Percentiles rank a stretch among this genome's conserved stretches.
These are phyloP conservation scores for Trematocara nigrifrons DNA, from an alignment of 2,113 vertebrate species.

Conservation along the genomic window DNA sequence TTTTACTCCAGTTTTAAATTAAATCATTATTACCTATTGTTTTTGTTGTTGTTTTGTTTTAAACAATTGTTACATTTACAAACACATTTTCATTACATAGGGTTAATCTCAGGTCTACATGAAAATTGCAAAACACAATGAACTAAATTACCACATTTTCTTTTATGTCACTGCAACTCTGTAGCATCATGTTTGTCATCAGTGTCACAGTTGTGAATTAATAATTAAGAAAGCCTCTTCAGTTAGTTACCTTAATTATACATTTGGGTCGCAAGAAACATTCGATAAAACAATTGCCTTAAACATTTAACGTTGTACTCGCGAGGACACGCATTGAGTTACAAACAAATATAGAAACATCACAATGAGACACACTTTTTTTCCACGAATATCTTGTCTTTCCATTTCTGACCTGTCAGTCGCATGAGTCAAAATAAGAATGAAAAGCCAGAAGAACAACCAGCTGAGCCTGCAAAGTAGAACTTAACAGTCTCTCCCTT, in stretches of 20 bases:
- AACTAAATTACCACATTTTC: neutral
- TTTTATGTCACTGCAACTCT: neutral
- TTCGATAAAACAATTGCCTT: neutral
- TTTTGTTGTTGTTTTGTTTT: no score
- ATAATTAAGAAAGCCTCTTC: neutral
- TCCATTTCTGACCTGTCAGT: slow-evolving; percentile 30
- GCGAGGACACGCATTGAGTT: neutral
- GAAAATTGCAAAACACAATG: neutral
- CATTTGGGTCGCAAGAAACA: no score
- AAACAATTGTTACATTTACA: neutral
- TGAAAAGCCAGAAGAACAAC: slow-evolving; percentile 38
- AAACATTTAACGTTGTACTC: neutral
- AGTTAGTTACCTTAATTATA: neutral
- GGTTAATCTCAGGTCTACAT: neutral
- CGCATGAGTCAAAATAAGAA: slow-evolving; percentile 6
- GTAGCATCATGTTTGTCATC: neutral
- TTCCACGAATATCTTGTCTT: neutral
- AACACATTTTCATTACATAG: neutral
- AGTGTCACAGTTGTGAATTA: neutral
- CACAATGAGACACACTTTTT: neutral
- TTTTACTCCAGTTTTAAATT: neutral
- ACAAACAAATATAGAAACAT: slow-evolving; percentile 10
- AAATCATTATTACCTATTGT: neutral
- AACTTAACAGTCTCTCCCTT: slow-evolving; percentile 21
- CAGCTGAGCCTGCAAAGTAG: slow-evolving; percentile 40